phyloP scores from a whole-genome alignment of 2,888 invertebrate species.

The Quadroppia sp. region DNA sequence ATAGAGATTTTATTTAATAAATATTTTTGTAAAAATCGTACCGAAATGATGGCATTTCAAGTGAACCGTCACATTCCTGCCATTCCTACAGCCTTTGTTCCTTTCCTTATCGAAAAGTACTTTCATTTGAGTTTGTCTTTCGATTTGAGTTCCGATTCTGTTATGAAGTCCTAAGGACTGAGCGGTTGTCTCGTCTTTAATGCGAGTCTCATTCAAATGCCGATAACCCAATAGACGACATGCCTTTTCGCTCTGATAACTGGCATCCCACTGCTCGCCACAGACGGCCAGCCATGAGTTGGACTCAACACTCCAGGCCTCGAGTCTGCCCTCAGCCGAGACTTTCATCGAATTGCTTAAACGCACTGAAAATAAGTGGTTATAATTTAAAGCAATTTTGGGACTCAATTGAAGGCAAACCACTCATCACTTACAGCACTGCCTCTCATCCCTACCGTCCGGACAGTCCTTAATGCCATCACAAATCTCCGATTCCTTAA shows the following conservation, averaged over 20 bases:
- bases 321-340: conserved; percentile 46
- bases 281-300: conserved; percentile 48
- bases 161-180: not conserved
- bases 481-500: conserved; percentile 46
- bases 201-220: conserved; percentile 44
- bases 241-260: conserved; percentile 45
- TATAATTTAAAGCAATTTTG: no score
- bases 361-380: conserved; percentile 25
- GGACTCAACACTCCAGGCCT: conserved; percentile 45
- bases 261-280: conserved; percentile 47
- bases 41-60: conserved; percentile 47
- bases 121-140: conserved; percentile 2
- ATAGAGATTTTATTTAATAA: not conserved
- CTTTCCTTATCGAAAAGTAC: conserved; percentile 34
- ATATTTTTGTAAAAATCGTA: conserved; percentile 15
- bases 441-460: conserved; percentile 48
- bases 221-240: conserved; percentile 46
- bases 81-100: conserved; percentile 31
- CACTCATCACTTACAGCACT: conserved; percentile 45
- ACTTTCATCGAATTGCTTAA: conserved; percentile 39
- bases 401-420: not conserved
- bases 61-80: conserved; percentile 46
- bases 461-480: no score
- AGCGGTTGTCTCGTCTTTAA: conserved; percentile 42
- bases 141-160: not conserved